Conservation (phyloP, 2,797 vertebrate species). For the Dermochelys coriacea region DNA sequence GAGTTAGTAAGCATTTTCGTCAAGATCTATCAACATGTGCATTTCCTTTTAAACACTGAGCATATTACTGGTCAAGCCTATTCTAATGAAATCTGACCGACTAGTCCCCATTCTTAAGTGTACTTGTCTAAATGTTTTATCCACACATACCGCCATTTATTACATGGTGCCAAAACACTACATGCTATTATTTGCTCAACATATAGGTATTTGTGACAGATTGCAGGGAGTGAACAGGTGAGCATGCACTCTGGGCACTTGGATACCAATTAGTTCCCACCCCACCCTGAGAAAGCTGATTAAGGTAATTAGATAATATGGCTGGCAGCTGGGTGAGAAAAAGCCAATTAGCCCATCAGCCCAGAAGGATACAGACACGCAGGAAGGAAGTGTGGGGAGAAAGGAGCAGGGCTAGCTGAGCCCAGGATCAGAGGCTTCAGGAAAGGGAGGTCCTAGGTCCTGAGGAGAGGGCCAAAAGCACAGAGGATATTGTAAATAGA, state of each 20-base stretch:
- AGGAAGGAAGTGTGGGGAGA: not conserved
- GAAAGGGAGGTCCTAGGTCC: not conserved
- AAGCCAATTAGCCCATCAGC: not conserved
- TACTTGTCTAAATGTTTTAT: not conserved
- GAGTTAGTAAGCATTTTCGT: not conserved
- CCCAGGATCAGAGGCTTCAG: not conserved
- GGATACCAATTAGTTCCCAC: not conserved
- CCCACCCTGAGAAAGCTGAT: not conserved
- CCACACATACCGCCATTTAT: not conserved
- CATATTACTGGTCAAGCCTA: not conserved
- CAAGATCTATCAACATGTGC: not conserved
- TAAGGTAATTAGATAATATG: not conserved
- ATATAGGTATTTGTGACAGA: not conserved
- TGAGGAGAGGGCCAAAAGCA: not conserved
- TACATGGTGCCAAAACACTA: not conserved
- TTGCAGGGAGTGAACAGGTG: not conserved
- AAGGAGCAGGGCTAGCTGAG: not conserved
- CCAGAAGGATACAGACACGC: not conserved
- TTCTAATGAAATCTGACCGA: not conserved
- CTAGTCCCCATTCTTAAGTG: fast-evolving
- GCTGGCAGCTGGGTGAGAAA: not conserved
- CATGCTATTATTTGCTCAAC: not conserved
- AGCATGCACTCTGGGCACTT: not conserved
- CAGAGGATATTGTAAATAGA: not conserved
- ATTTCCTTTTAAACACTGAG: not conserved